Evolutionary conservation across 2,888 invertebrate genomes (phyloP).

Genomic region (Artemia sinica): DNA sequence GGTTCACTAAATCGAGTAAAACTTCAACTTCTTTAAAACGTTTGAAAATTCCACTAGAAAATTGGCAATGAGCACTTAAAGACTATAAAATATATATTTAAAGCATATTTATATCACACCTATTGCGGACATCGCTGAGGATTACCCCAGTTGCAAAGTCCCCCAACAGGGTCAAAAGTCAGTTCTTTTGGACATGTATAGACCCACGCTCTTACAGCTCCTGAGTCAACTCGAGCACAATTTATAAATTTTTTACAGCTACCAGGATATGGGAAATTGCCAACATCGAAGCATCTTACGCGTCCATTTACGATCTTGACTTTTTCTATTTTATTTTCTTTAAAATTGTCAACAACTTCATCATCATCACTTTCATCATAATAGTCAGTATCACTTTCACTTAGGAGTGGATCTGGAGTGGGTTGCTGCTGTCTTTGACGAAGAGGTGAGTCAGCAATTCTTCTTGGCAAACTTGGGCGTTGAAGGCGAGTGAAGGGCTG

Average conservation of each 20-base stretch:
- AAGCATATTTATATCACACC: conserved; percentile 14
- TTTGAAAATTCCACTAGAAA: too few species aligned
- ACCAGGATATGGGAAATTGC: conserved; percentile 75
- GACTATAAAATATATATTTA: too few species aligned
- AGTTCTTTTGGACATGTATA: conserved; percentile 71
- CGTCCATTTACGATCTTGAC: conserved; percentile 40
- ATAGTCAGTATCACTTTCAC: conserved; percentile 24
- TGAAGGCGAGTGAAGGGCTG: neutral
- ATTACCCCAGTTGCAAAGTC: conserved; percentile 62
- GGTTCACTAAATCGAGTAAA: too few species aligned
- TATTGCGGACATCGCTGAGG: conserved; percentile 23
- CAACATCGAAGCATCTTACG: conserved; percentile 69
- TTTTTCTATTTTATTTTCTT: neutral
- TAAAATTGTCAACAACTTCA: conserved; percentile 19
- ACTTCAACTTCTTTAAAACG: too few species aligned
- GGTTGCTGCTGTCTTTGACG: conserved; percentile 27
- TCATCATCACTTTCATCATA: conserved; percentile 22
- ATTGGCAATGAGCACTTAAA: too few species aligned
- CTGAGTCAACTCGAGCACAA: conserved; percentile 56
- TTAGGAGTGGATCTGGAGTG: neutral
- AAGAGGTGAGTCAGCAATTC: conserved; percentile 27
- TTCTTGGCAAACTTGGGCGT: conserved; percentile 27
- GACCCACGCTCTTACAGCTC: conserved; percentile 57
- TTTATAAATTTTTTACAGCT: conserved; percentile 82
- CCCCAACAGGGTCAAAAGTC: conserved; percentile 72